These are phyloP conservation scores for Cyclina sinensis DNA, from an alignment of 1,140 invertebrate genomes.

Conservation along the genomic window DNA sequence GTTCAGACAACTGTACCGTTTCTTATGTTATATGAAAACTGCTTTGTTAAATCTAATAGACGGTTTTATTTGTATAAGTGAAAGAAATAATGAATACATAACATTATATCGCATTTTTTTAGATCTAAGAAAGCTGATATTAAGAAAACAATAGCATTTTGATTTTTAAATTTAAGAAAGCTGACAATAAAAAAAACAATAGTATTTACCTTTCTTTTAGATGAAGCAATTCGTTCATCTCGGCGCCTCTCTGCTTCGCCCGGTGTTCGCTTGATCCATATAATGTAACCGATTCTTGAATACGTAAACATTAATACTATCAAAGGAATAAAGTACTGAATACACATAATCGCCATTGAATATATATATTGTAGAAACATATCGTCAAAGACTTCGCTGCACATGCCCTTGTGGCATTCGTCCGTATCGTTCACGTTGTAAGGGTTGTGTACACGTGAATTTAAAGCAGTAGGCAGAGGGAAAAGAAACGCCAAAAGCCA, in stretches of 20 bases:
- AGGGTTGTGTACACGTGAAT: constrained; percentile 66
- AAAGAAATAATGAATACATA: too few species aligned
- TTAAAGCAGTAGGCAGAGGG: constrained; percentile 76
- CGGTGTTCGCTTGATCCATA: constrained; percentile 95
- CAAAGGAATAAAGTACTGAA: constrained; percentile 95
- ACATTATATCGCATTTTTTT: too few species aligned
- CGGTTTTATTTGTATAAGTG: too few species aligned
- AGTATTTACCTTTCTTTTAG: constrained; percentile 94
- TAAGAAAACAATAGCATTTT: too few species aligned
- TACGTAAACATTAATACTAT: constrained; percentile 94
- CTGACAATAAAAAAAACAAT: too few species aligned
- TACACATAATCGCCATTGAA: constrained; percentile 91
- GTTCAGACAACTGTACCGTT: too few species aligned
- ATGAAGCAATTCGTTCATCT: constrained; percentile 93
- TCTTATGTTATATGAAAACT: too few species aligned
- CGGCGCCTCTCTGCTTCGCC: constrained; percentile 94
- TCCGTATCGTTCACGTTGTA: constrained; percentile 49
- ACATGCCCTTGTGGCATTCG: constrained; percentile 70
- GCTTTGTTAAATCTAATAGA: too few species aligned
- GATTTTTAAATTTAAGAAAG: too few species aligned
- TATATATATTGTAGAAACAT: constrained; percentile 89
- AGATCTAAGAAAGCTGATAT: too few species aligned
- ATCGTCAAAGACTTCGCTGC: constrained; percentile 73
- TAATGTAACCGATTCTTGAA: constrained; percentile 93
- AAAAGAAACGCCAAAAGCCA: constrained; percentile 89